phyloP scores from a whole-genome alignment of 2,888 invertebrate genomes.

The Silvanus unidentatus region DNA sequence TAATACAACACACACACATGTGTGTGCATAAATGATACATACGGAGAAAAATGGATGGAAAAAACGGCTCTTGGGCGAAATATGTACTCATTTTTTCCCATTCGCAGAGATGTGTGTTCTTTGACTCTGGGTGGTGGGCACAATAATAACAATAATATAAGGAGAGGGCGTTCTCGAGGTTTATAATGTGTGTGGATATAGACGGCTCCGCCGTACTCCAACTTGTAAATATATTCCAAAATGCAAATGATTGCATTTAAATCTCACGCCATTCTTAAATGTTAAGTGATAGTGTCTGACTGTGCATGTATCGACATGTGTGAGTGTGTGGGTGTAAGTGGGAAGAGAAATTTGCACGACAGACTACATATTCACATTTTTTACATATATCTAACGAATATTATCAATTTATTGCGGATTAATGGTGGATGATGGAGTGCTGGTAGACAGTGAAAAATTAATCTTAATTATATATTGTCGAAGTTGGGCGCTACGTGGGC shows the following conservation, averaged over 20 bases:
- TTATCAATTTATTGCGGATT: no score
- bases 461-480: no score
- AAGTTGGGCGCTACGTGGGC: no score
- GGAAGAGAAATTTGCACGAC: constrained; percentile 3
- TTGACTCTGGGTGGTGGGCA: no score
- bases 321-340: constrained; percentile 4
- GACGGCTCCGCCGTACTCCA: neutral
- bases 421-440: no score
- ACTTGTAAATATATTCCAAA: constrained; percentile 5
- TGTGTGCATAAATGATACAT: neutral
- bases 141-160: constrained; percentile 1
- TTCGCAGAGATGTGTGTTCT: no score
- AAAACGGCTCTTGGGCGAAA: no score
- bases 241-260: constrained; percentile 7
- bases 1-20: neutral
- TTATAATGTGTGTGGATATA: neutral
- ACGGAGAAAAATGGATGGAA: no score
- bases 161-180: neutral
- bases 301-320: constrained; percentile 4
- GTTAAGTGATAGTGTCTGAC: constrained; percentile 5
- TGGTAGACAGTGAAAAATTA: no score
- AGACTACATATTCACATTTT: no score
- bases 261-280: constrained; percentile 5
- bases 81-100: no score
- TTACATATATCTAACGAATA: no score